A percentile compares a stretch with the other conserved stretches of the same genome.
These are phyloP conservation scores for Lutjanus campechanus DNA, from an alignment of 2,797 vertebrate genomes.

Conservation along the genomic window DNA sequence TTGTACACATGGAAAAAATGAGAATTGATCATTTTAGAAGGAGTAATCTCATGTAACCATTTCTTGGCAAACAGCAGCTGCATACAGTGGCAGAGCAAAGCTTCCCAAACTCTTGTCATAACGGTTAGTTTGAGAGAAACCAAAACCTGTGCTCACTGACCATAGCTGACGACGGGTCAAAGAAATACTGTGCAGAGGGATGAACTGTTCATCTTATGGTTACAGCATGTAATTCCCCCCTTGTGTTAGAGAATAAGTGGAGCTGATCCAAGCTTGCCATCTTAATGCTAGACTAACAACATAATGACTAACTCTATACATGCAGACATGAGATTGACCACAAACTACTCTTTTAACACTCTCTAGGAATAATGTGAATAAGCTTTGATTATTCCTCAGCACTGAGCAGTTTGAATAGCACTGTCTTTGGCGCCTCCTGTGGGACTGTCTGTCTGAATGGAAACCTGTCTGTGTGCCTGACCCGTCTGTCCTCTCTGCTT, in stretches of 20 bases:
- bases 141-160: not conserved
- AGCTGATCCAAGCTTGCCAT: too few relatives aligned
- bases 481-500: constrained; percentile 58
- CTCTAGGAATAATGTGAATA: not conserved
- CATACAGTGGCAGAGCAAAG: not conserved
- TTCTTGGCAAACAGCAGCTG: not conserved
- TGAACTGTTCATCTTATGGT: not conserved
- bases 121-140: too few relatives aligned
- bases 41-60: too few relatives aligned
- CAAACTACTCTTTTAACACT: not conserved
- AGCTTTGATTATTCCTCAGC: not conserved
- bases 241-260: too few relatives aligned
- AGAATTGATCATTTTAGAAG: too few relatives aligned
- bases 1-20: too few relatives aligned
- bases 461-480: constrained; percentile 39
- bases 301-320: not conserved
- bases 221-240: not conserved
- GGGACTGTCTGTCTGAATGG: not conserved
- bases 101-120: not conserved
- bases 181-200: not conserved
- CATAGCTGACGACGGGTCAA: not conserved
- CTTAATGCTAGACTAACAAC: not conserved
- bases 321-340: not conserved
- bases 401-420: not conserved
- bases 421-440: not conserved